Percentiles rank a stretch among this genome's conserved stretches.
Conservation (phyloP, 2,888 invertebrate species). For the Andrena flavipes region DNA sequence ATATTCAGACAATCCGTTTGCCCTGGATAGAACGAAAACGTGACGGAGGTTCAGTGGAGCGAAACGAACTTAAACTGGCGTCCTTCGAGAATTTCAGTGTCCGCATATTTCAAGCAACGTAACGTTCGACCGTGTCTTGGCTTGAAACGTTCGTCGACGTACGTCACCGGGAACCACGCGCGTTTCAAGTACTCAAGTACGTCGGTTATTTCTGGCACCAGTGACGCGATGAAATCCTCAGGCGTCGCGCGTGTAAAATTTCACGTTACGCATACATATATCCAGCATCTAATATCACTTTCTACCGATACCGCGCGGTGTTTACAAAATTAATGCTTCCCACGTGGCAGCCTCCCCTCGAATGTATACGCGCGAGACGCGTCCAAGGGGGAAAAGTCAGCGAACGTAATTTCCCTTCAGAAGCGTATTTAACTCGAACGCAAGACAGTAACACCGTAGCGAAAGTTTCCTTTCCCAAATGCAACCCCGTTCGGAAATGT, state of each 20-base stretch:
- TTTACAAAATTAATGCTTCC: slow-evolving; percentile 13
- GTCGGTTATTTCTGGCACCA: slow-evolving; percentile 60
- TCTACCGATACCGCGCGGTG: slow-evolving; percentile 2
- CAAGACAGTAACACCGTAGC: not conserved
- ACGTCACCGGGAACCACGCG: slow-evolving; percentile 60
- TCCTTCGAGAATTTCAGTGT: slow-evolving; percentile 29
- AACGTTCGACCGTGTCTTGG: slow-evolving; percentile 56
- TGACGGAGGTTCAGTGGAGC: not conserved
- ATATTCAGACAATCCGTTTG: slow-evolving; percentile 90
- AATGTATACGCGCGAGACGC: not conserved
- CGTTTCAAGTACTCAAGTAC: slow-evolving; percentile 56
- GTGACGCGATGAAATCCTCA: slow-evolving; percentile 56
- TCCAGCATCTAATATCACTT: slow-evolving; percentile 3
- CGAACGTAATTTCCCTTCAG: slow-evolving; percentile 3
- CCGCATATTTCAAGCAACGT: slow-evolving; percentile 55
- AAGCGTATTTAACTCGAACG: not conserved
- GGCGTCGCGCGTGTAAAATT: slow-evolving; percentile 43
- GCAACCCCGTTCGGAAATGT: not conserved
- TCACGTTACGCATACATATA: slow-evolving; percentile 35
- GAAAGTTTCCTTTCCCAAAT: not conserved
- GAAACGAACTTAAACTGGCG: not conserved
- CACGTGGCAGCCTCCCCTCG: slow-evolving; percentile 35
- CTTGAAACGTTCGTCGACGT: slow-evolving; percentile 47
- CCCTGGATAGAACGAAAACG: slow-evolving; percentile 84
- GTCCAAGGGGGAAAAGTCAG: not conserved